These are phyloP conservation scores for Leptinotarsa peninsularis DNA, from an alignment of 2,888 invertebrate genomes.

Conservation along the genomic window DNA sequence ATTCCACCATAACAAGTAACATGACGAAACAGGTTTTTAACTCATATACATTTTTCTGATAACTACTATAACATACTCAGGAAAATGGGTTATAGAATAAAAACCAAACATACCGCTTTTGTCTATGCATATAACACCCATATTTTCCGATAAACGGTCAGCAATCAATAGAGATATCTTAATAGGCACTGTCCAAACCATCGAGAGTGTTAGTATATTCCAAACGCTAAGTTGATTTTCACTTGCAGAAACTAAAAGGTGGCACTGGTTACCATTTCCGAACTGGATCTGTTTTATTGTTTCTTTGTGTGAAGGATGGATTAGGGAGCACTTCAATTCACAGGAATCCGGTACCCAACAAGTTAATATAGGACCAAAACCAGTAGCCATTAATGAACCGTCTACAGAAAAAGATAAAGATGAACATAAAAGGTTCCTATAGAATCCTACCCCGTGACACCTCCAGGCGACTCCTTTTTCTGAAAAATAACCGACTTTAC, in stretches of 20 bases:
- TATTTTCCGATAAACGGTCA: conserved; percentile 75
- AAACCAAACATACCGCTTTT: conserved; percentile 72
- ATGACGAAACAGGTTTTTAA: too few species aligned
- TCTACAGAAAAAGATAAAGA: conserved; percentile 78
- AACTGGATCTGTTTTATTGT: conserved; percentile 69
- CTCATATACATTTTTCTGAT: not conserved
- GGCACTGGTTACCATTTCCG: conserved; percentile 70
- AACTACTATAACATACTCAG: not conserved
- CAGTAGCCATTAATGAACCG: conserved; percentile 80
- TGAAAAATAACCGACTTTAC: conserved; percentile 53
- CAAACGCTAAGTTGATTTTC: conserved; percentile 74
- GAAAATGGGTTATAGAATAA: not conserved
- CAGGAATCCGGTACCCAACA: conserved; percentile 75
- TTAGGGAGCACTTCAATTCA: conserved; percentile 71
- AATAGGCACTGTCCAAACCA: conserved; percentile 76
- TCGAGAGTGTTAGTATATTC: conserved; percentile 78
- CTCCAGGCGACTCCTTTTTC: conserved; percentile 74
- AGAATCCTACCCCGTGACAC: conserved; percentile 74
- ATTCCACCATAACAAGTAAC: too few species aligned
- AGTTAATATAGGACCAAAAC: conserved; percentile 76
- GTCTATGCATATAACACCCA: conserved; percentile 76
- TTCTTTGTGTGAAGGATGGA: conserved; percentile 61
- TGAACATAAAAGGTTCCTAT: conserved; percentile 71
- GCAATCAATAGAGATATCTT: conserved; percentile 67
- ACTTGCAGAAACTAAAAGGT: conserved; percentile 72